Conservation (phyloP, 92 coral and sea anemone genomes). For the Paramuricea clavata region DNA sequence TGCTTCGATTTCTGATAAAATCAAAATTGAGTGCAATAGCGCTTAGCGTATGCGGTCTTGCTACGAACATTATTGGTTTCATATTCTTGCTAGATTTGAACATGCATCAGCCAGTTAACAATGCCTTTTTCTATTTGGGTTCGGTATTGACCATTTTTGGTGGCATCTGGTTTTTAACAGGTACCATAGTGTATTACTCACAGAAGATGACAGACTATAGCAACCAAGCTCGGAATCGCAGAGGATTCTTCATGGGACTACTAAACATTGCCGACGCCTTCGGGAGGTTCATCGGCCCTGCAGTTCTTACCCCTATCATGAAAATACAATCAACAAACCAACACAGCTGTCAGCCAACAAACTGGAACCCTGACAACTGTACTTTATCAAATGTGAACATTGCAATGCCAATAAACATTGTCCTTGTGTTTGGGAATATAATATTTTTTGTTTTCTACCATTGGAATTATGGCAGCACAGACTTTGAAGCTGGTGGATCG, state of each 20-base stretch:
- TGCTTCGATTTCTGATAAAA: conserved; percentile 75
- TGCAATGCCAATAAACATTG: conserved; percentile 76
- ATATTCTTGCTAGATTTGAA: conserved; percentile 75
- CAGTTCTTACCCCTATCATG: conserved; percentile 69
- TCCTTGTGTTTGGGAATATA: conserved; percentile 57
- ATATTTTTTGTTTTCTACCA: conserved; percentile 80
- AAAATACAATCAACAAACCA: conserved; percentile 27
- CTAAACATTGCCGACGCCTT: conserved; percentile 90
- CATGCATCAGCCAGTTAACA: conserved; percentile 46
- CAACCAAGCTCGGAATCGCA: conserved; percentile 91
- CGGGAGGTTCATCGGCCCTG: conserved; percentile 92
- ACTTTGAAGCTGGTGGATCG: conserved; percentile 57
- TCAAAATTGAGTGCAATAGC: conserved; percentile 71
- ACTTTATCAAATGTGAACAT: conserved; percentile 75
- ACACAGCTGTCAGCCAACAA: conserved; percentile 47
- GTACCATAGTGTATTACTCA: conserved; percentile 88
- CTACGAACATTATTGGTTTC: conserved; percentile 75
- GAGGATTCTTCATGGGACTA: conserved; percentile 89
- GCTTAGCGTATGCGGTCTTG: conserved; percentile 79
- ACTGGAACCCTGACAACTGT: conserved; percentile 74
- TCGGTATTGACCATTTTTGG: conserved; percentile 91
- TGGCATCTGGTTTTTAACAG: conserved; percentile 88
- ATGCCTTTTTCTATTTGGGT: conserved; percentile 77
- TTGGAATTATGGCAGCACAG: conserved; percentile 79
- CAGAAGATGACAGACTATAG: conserved; percentile 93